phyloP scores from a whole-genome alignment of 2,797 vertebrate species.

The Pipistrellus kuhlii region DNA sequence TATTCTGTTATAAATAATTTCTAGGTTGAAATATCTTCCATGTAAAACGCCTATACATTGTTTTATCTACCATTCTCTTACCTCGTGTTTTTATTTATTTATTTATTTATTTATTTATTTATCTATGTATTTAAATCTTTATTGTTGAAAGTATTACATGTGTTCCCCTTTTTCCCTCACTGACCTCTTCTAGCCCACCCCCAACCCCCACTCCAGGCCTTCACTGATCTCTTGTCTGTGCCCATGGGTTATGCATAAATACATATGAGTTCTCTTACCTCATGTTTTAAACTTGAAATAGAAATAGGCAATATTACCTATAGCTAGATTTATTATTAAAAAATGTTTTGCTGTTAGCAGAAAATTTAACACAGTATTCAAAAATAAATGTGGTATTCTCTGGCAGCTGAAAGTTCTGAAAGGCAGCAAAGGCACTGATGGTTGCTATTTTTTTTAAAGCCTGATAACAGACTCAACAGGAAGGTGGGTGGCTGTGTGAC shows the following conservation, averaged over 20 bases:
- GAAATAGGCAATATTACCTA: neutral
- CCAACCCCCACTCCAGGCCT: too few species aligned
- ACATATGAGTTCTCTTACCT: neutral
- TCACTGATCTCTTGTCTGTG: too few species aligned
- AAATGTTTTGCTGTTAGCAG: neutral
- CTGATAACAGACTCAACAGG: slow-evolving; percentile 29
- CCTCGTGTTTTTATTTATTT: neutral
- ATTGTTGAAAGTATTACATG: too few species aligned
- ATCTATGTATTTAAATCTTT: too few species aligned
- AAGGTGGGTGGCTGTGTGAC: neutral
- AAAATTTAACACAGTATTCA: neutral
- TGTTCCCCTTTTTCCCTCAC: too few species aligned
- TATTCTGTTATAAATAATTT: slow-evolving; percentile 26
- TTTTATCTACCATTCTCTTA: slow-evolving; percentile 25
- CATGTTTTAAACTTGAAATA: neutral
- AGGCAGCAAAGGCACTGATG: neutral
- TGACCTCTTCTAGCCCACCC: too few species aligned
- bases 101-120: too few species aligned
- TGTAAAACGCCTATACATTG: neutral
- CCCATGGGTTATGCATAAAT: too few species aligned
- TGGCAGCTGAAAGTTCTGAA: slow-evolving; percentile 12
- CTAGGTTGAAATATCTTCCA: neutral
- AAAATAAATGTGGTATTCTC: neutral
- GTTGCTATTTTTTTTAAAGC: neutral
- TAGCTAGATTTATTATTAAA: neutral